phyloP scores from a whole-genome alignment of 2,113 vertebrate species.

The Geococcyx californianus region DNA sequence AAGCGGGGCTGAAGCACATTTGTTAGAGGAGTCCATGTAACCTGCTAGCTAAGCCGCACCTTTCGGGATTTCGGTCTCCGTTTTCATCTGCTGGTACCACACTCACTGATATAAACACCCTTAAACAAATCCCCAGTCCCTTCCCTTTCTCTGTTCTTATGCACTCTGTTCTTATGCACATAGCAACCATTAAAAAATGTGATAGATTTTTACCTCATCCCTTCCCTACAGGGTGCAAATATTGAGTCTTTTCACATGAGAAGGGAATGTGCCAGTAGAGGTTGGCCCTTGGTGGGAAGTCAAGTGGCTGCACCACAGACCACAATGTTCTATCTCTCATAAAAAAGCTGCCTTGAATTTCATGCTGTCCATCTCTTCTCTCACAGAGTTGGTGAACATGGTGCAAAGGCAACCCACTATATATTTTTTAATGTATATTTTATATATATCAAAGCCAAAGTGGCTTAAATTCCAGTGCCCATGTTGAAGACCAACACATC shows the following conservation, averaged over 20 bases:
- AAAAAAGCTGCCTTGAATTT: background rate
- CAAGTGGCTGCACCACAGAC: background rate
- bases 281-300: background rate
- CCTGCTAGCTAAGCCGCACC: background rate
- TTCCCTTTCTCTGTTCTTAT: background rate
- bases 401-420: background rate
- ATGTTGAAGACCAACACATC: fast-evolving
- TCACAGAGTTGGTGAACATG: background rate
- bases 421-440: too few relatives aligned
- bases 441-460: background rate
- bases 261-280: background rate
- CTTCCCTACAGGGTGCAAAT: background rate
- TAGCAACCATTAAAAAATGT: background rate
- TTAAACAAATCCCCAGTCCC: background rate
- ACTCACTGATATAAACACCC: background rate
- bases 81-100: background rate
- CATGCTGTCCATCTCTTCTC: background rate
- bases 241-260: background rate
- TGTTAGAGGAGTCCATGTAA: background rate
- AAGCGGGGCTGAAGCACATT: background rate
- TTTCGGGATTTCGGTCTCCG: background rate
- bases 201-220: background rate
- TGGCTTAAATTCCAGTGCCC: background rate
- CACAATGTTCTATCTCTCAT: background rate
- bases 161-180: background rate